Base-by-base conservation (phyloP, 2,888 invertebrate species). In the Eustalomyia histrio region DNA sequence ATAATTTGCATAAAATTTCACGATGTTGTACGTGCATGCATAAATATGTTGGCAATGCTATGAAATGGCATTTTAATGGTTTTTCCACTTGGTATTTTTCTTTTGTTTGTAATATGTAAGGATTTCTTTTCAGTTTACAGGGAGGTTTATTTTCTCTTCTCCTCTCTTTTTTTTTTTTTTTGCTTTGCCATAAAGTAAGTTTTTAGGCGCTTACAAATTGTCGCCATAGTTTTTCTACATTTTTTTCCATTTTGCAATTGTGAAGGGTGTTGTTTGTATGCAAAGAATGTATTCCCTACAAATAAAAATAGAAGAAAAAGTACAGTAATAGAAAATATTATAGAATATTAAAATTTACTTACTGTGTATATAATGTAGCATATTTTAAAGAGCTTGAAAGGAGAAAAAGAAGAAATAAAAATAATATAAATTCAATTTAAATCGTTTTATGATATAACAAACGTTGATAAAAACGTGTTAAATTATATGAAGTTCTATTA, bases 51-150 rank as follows among this genome's bases (percentile, higher is more conserved):
- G 68, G 29, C 64, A 80, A 71, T 75, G 57, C 78, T 75, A 50
- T 71, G 69, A 80, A 83, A 84, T 84, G 83, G 83, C 83, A 83
- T 84, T 84, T 83, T 84, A 84, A 84, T 84, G 84, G 83, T 76
- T 83, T 83, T 78, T 80, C 81, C 80, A 83, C 83, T 83, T 83
- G 83, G 73, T 53, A 83, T 80, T 84, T 74, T 67, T 67, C 33
- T 24, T 14, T 43, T 50, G 8, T 52, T 12, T n/a, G 9, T 60
- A 58, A 17, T 53, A 18, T 29, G 33, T 21, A 63, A 64, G 58
- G 16, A 58, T 55, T 67, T 60, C 52, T 76, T 68, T 67, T 47
- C 16, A 16, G 52, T 33, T 33, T 64, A 35, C 43, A 10, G 64
- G 50, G 58, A 50, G 18, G 29, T 29, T 7, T n/a, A 24, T 47